These are phyloP conservation scores for Pristionchus fissidentatus DNA, from an alignment of 2,888 invertebrate species.

Conservation along the genomic window DNA sequence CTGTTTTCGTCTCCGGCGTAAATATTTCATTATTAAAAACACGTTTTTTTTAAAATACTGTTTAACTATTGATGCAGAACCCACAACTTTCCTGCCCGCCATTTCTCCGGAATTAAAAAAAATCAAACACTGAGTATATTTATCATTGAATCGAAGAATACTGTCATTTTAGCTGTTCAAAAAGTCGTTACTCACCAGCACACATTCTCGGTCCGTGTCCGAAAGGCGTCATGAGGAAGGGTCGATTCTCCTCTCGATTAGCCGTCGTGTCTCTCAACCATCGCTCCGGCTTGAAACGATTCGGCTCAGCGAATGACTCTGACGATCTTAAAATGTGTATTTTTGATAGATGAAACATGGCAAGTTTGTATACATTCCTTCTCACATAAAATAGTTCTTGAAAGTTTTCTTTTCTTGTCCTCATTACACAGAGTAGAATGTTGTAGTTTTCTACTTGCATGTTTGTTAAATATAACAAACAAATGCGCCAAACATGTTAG, in stretches of 20 bases:
- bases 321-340: constrained; percentile 7
- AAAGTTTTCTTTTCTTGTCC: neutral
- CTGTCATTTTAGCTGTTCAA: constrained; percentile 11
- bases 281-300: constrained; percentile 81
- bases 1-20: no score
- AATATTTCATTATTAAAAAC: no score
- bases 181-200: constrained; percentile 77
- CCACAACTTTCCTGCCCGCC: neutral
- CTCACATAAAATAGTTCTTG: neutral
- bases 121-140: neutral
- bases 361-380: neutral
- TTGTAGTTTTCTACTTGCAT: no score
- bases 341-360: no score
- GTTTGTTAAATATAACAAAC: neutral
- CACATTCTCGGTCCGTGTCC: constrained; percentile 80
- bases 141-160: no score
- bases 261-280: constrained; percentile 81
- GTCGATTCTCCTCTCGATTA: constrained; percentile 75
- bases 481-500: neutral
- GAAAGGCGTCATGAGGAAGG: constrained; percentile 79
- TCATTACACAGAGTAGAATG: neutral
- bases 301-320: constrained; percentile 30
- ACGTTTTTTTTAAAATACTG: no score
- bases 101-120: neutral
- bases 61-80: neutral